Conservation (phyloP, 2,113 vertebrate genomes). For the Neomonachus schauinslandi region DNA sequence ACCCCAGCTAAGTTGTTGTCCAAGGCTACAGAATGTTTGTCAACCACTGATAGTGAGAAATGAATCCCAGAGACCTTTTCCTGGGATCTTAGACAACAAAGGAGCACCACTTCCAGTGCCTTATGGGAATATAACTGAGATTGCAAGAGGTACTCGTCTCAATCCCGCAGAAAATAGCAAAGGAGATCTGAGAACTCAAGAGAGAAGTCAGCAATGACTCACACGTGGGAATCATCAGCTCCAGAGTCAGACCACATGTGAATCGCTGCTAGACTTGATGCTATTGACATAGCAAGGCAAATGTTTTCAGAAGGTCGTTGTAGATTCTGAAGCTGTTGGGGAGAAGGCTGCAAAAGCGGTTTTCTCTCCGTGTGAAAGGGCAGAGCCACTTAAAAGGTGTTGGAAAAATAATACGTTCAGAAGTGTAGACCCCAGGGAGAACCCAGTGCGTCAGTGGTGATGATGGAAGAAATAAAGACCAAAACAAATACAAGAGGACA, state of each 20-base stretch:
- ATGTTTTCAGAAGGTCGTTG: background rate
- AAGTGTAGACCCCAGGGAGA: background rate
- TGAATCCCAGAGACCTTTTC: background rate
- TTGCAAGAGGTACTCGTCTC: background rate
- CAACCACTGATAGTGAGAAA: background rate
- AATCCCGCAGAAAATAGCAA: constrained; percentile 10
- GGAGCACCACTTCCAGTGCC: background rate
- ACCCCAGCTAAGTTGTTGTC: background rate
- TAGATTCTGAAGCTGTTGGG: background rate
- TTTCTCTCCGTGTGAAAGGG: constrained; percentile 1
- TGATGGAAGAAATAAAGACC: background rate
- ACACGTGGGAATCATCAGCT: constrained; percentile 3
- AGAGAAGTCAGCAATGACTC: background rate
- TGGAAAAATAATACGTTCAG: background rate
- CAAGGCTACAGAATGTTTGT: background rate
- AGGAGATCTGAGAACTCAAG: background rate
- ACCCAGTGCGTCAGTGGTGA: background rate
- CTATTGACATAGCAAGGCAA: background rate
- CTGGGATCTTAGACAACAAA: background rate
- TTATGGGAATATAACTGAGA: background rate
- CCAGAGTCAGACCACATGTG: background rate
- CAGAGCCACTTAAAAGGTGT: background rate
- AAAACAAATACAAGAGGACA: background rate
- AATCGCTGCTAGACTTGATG: background rate
- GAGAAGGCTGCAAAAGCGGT: background rate